Conservation (phyloP, 2,888 invertebrate genomes). For the Rugalucina vietnamica region DNA sequence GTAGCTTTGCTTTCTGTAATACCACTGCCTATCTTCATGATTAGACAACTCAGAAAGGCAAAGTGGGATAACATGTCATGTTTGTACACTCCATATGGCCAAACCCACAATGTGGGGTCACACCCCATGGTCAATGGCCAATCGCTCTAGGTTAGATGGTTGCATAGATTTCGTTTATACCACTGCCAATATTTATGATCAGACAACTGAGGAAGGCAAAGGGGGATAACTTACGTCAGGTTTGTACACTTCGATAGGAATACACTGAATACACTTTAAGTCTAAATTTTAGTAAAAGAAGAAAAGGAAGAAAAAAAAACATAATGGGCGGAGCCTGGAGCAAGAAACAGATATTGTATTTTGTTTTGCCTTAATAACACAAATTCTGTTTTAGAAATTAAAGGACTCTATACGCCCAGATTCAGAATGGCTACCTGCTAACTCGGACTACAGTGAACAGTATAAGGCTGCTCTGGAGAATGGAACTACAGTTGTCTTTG, state of each 20-base stretch:
- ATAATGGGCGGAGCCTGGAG: too few species aligned
- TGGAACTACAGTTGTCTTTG: neutral
- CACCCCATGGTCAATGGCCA: constrained; percentile 61
- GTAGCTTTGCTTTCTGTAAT: constrained; percentile 58
- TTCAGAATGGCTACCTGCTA: constrained; percentile 48
- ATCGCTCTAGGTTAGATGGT: constrained; percentile 63
- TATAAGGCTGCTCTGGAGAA: neutral
- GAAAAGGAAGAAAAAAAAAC: too few species aligned
- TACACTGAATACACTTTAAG: neutral
- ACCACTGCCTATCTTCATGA: constrained; percentile 56
- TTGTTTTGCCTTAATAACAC: neutral
- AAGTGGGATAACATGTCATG: too few species aligned
- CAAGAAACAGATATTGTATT: neutral
- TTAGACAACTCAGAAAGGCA: constrained; percentile 25
- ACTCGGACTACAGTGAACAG: constrained; percentile 91
- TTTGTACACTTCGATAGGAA: neutral
- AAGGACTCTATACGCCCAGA: constrained; percentile 25
- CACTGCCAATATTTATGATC: constrained; percentile 56
- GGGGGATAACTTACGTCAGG: neutral
- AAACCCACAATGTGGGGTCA: too few species aligned
- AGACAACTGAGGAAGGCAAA: constrained; percentile 21
- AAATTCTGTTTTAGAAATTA: constrained; percentile 35
- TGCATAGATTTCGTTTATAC: constrained; percentile 55
- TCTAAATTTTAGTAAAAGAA: too few species aligned
- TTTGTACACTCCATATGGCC: too few species aligned